Base-by-base conservation (phyloP, 2,113 vertebrate genomes). In the Hemichromis elongatus region DNA sequence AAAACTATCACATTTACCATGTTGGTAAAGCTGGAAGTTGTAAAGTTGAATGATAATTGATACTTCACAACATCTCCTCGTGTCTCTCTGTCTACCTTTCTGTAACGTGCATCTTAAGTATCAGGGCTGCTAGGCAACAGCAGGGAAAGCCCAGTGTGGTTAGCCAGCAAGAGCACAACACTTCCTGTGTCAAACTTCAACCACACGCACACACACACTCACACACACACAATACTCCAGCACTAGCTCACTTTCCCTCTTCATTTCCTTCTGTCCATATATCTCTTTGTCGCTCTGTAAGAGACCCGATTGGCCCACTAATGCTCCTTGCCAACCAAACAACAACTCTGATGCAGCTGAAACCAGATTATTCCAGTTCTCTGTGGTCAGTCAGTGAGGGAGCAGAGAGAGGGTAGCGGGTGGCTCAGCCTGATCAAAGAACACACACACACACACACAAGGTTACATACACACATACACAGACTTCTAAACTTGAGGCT, bases 351-450 rank as follows among this genome's bases (percentile, higher is more conserved):
- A 86, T 91, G 91, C 93, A 93, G 93, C 85, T 92, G 81, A 92
- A 92, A 92, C 93, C 92, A 93, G 94, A 93, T 92, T 85, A 86
- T 92, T 94, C 94, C 91, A 90, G 94, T 95, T 94, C 79, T 85
- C 87, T 90, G 88, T 88, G 85, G 87, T 79, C 45, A 56, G 79
- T 75, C 87, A 53, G 66, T 45, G 78, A 86, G 83, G 70, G 47
- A 87, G 77, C 47, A 83, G 57, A 86, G 52, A 86, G 77, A 87
- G 82, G 56, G 83, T 82, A 57, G 80, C 30, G 59, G 42, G 79
- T 85, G 87, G 82, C 87, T 86, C 33, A 12, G 81, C 83, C 79
- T 89, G 47, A 92, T 88, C 82, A 77, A 66, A 83, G 75, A 12
- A 75, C 42, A 75, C 42, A 75, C 68, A 53, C 45, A 37, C 50